Evolutionary conservation across 2,888 invertebrate genomes (phyloP).

Genomic region (Pristionchus fissidentatus): DNA sequence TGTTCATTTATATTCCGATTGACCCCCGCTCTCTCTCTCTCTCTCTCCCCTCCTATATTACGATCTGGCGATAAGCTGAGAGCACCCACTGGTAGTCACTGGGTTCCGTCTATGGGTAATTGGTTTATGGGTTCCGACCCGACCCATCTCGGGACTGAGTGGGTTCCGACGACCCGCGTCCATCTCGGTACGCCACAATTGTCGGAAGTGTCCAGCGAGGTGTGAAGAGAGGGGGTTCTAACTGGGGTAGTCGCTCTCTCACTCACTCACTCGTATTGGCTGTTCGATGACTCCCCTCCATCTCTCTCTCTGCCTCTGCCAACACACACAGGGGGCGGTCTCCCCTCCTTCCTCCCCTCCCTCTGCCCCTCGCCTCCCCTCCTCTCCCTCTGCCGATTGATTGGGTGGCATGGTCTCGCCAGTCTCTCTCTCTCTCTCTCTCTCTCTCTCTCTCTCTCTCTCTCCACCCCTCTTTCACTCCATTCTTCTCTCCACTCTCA

Average conservation of each 20-base stretch:
- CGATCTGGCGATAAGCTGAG: not conserved
- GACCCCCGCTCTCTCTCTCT: too few relatives aligned
- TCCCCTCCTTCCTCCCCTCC: not conserved
- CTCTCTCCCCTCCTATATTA: not conserved
- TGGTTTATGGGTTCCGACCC: too few relatives aligned
- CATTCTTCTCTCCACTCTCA: not conserved
- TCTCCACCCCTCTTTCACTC: not conserved
- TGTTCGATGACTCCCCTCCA: not conserved
- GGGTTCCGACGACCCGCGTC: not conserved
- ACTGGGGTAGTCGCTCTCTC: not conserved
- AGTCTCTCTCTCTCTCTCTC: not conserved
- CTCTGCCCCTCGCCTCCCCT: not conserved
- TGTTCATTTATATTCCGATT: too few relatives aligned
- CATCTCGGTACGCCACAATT: not conserved
- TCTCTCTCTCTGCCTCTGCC: not conserved
- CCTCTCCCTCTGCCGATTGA: conserved; percentile 1
- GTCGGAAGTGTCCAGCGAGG: too few relatives aligned
- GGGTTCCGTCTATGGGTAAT: not conserved
- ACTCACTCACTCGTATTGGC: not conserved
- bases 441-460: not conserved
- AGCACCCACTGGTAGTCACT: not conserved
- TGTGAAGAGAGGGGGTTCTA: not conserved
- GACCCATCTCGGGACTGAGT: not conserved
- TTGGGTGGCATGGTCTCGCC: conserved; percentile 3
- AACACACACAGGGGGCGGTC: conserved; percentile 23